Evolutionary conservation across 1,140 invertebrate genomes (phyloP).

Genomic region (Brachionus calyciflorus): DNA sequence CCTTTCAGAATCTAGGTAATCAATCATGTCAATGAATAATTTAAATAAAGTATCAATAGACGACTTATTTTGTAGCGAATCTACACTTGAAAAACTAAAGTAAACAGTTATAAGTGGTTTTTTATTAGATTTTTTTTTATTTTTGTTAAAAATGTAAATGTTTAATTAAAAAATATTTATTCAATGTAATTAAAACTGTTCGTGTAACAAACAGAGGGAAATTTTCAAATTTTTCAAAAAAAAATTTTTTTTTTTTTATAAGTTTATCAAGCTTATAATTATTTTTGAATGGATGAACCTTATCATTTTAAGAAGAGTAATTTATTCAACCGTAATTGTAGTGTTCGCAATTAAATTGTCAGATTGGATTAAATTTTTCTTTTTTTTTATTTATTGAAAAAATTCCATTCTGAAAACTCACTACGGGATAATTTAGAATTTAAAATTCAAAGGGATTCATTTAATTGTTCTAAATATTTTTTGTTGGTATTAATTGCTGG

Average conservation of each 20-base stretch:
- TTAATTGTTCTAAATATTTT: conserved; percentile 38
- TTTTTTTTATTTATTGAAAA: no score
- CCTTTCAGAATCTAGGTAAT: background rate
- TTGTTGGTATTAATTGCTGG: background rate
- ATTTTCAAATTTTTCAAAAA: background rate
- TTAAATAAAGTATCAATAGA: background rate
- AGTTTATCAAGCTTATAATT: conserved; percentile 2
- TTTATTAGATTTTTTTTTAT: conserved; percentile 41
- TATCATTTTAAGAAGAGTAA: background rate
- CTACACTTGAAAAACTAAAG: conserved; percentile 2
- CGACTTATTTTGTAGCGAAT: no score
- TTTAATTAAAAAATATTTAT: conserved; percentile 22
- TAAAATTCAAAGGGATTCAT: background rate
- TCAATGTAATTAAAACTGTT: conserved; percentile 34
- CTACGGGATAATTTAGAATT: conserved; percentile 39
- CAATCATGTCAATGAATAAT: conserved; percentile 46
- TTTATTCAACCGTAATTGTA: background rate
- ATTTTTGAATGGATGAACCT: conserved; percentile 9
- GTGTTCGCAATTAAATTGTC: conserved; percentile 21
- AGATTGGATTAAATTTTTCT: no score
- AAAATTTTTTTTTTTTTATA: background rate
- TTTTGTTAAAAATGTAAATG: background rate
- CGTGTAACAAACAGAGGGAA: background rate
- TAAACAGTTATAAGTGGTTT: conserved; percentile 28
- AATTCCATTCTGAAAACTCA: conserved; percentile 30